Percentiles rank a stretch among this genome's conserved stretches.
Evolutionary conservation across 2,113 vertebrate species (phyloP).

Genomic region (Engraulis encrasicolus): DNA sequence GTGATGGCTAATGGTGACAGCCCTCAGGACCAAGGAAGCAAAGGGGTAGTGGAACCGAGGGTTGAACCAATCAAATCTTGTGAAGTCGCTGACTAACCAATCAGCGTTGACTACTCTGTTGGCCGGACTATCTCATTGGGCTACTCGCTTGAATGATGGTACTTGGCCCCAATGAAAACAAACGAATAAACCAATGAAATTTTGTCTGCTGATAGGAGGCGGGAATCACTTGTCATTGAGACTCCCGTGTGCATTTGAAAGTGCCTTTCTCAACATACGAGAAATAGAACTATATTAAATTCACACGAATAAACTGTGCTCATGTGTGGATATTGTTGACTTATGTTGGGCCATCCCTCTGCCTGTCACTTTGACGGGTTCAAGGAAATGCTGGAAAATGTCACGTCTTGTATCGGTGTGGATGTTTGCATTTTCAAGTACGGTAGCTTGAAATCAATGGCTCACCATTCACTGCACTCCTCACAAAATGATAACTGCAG

Average conservation of each 20-base stretch:
- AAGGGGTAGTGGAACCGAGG: neutral
- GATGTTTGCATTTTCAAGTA: too few species aligned
- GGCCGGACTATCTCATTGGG: neutral
- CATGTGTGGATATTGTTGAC: neutral
- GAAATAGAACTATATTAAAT: neutral
- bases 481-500: too few species aligned
- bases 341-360: too few species aligned
- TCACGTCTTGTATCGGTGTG: too few species aligned
- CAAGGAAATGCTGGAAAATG: neutral
- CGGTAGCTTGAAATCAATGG: too few species aligned
- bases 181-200: slow-evolving; percentile 25
- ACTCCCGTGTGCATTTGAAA: slow-evolving; percentile 29
- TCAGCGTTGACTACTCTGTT: slow-evolving; percentile 1
- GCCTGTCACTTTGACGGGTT: neutral
- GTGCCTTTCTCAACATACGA: slow-evolving; percentile 34
- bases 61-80: slow-evolving; percentile 57
- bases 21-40: neutral
- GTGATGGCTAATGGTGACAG: slow-evolving; percentile 28
- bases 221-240: slow-evolving; percentile 68
- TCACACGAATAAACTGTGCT: neutral
- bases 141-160: slow-evolving; percentile 25
- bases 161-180: slow-evolving; percentile 22
- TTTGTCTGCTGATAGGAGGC: slow-evolving; percentile 49
- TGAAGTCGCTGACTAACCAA: slow-evolving; percentile 37
- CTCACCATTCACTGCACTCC: too few species aligned